Percentiles rank a stretch among this genome's conserved stretches.
phyloP scores from a whole-genome alignment of 2,888 invertebrate genomes.

The Drosophila buzzatii region DNA sequence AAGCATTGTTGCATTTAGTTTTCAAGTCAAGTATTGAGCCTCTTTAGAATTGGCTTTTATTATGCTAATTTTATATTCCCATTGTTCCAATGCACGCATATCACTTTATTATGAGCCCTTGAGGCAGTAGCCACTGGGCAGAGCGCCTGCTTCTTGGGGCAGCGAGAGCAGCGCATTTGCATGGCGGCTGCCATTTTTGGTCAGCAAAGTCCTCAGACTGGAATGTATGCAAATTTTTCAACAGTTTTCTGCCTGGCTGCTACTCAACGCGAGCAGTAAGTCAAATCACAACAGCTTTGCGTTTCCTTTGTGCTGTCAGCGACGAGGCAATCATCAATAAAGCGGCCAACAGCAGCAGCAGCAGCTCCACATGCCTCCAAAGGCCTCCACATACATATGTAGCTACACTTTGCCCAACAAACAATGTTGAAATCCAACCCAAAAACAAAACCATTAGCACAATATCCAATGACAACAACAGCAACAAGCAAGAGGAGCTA shows the following conservation, averaged over 20 bases:
- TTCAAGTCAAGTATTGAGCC: conserved; percentile 20
- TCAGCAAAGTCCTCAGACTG: conserved; percentile 58
- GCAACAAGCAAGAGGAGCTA: conserved; percentile 39
- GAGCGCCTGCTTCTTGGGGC: conserved; percentile 22
- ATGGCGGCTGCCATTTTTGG: conserved; percentile 78
- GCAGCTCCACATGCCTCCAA: conserved; percentile 31
- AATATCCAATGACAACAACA: conserved; percentile 39
- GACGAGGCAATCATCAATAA: conserved; percentile 73
- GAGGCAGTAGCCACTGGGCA: conserved; percentile 17
- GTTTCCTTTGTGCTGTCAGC: conserved; percentile 79
- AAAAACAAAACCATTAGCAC: conserved; percentile 33
- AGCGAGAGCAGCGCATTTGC: conserved; percentile 60
- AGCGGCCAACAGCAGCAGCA: conserved; percentile 32
- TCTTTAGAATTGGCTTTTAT: conserved; percentile 72
- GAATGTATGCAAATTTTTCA: conserved; percentile 73
- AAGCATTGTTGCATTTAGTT: conserved; percentile 40
- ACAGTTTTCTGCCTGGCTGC: conserved; percentile 41
- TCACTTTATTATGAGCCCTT: conserved; percentile 74
- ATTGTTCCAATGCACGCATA: conserved; percentile 80
- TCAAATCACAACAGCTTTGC: conserved; percentile 74
- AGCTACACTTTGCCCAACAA: conserved; percentile 53
- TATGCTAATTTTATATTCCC: conserved; percentile 81
- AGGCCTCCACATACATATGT: conserved; percentile 7
- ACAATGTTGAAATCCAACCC: conserved; percentile 71
- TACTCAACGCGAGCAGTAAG: conserved; percentile 77